A percentile compares a stretch with the other conserved stretches of the same genome.
Evolutionary conservation across 1,140 invertebrate genomes (phyloP).

Genomic region (Caenorhabditis tropicalis): DNA sequence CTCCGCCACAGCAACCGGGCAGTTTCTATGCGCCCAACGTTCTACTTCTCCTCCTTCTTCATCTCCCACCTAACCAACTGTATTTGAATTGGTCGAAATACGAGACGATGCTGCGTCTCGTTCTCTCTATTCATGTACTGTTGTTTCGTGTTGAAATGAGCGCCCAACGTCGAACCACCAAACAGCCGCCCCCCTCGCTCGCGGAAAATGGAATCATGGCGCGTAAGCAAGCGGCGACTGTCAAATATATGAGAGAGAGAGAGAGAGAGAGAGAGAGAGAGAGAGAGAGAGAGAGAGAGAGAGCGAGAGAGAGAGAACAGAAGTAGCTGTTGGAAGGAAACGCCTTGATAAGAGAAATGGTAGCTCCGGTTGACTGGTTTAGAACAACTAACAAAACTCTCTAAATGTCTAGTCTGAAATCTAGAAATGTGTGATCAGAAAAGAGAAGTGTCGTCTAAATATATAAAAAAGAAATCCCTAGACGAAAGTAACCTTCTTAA

Average conservation of each 20-base stretch:
- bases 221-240: background rate
- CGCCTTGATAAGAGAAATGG: too few relatives aligned
- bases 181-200: background rate
- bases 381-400: too few relatives aligned
- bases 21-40: background rate
- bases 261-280: background rate
- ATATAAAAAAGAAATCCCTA: too few relatives aligned
- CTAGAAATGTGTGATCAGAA: too few relatives aligned
- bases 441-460: too few relatives aligned
- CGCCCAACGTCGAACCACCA: background rate
- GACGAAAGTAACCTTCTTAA: too few relatives aligned
- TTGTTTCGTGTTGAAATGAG: background rate
- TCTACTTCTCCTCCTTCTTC: background rate
- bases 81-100: constrained; percentile 44
- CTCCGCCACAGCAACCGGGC: background rate
- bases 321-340: background rate
- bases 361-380: background rate
- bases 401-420: too few relatives aligned
- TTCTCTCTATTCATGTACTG: background rate
- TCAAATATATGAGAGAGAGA: background rate
- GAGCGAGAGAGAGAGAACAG: background rate
- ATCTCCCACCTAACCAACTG: background rate
- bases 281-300: background rate
- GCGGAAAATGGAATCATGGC: constrained; percentile 10
- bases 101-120: constrained; percentile 1